Percentiles rank a stretch among this genome's conserved stretches.
Conservation (phyloP, 2,888 invertebrate genomes). For the Xanthostigma xanthostigma region DNA sequence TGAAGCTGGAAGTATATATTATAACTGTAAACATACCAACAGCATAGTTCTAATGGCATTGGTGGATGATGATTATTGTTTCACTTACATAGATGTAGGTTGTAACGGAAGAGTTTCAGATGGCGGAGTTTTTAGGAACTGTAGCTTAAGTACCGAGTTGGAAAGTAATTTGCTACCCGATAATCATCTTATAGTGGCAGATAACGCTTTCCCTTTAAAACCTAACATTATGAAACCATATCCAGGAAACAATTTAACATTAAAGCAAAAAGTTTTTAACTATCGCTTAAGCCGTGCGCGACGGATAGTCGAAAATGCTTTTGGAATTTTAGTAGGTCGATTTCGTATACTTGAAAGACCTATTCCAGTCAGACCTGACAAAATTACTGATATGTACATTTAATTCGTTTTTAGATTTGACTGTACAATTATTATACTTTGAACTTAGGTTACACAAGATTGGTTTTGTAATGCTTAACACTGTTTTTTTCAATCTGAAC, state of each 20-base stretch:
- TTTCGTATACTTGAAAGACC: slow-evolving; percentile 10
- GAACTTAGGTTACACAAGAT: too few species aligned
- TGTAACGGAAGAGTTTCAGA: slow-evolving; percentile 17
- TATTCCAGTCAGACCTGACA: slow-evolving; percentile 3
- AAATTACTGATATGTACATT: too few species aligned
- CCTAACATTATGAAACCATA: slow-evolving; percentile 12
- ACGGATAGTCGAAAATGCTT: slow-evolving; percentile 12
- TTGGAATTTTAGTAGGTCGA: slow-evolving; percentile 11
- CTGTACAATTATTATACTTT: too few species aligned
- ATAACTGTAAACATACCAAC: slow-evolving; percentile 16
- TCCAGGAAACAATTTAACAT: slow-evolving; percentile 8
- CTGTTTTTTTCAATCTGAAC: too few species aligned
- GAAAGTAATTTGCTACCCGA: slow-evolving; percentile 8
- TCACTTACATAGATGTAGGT: slow-evolving; percentile 16
- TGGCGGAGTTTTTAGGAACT: slow-evolving; percentile 16
- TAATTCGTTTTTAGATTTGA: too few species aligned
- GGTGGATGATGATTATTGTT: slow-evolving; percentile 16
- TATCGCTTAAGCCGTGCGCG: slow-evolving; percentile 12
- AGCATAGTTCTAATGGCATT: slow-evolving; percentile 17
- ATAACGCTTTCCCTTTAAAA: slow-evolving; percentile 12
- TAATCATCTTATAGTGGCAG: slow-evolving; percentile 10
- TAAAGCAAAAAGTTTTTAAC: slow-evolving; percentile 11
- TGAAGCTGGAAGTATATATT: slow-evolving; percentile 15
- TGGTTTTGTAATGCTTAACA: too few species aligned
- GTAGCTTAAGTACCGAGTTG: slow-evolving; percentile 11